Base-by-base conservation (phyloP, 1,140 invertebrate genomes). In the Drosophila arizonae region DNA sequence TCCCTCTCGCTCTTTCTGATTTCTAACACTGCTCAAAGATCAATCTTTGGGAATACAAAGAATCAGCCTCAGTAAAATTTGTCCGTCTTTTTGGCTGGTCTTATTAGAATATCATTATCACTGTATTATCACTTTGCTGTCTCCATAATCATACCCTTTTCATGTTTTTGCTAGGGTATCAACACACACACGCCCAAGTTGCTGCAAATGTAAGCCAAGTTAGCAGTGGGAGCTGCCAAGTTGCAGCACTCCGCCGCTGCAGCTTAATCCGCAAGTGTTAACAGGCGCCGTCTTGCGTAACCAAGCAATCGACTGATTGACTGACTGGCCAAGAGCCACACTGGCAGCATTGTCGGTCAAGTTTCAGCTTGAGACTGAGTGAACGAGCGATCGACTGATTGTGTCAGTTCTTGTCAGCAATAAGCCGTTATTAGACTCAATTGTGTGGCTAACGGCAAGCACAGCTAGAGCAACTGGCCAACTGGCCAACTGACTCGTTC, bases 391-490 rank as follows among this genome's bases (percentile, higher is more conserved):
- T 39, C 36, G 36, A 39, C 36, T 30, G n/a, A 55, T 55, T 55
- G 30, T 21, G 30, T 43, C 45, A 46, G 52, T 71, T 64, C 60
- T 71, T 15, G 33, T 10, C n/a, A 26, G 33, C 13, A 10, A 26
- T 28, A 24, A 9, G 24, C 39, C 33, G 41, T 43, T 56, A 64
- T 43, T 71, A 45, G 17, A 43, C 60, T 43, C 68, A 33, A 71
- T 71, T 71, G 26, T 57, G 10, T 36, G 11, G 61, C 68, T 71
- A 71, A 64, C 68, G 55, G 68, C 62, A 51, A 51, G 46, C 60
- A 36, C 43, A 21, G 57, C 43, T 46, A 60, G 43, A 24, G 21
- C 21, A 24, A 3, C 21, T 24, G 21, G 21, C 13, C 17, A 17
- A 17, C 39, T 15, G 50, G 43, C 13, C 52, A 64, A 55, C 51